Evolutionary conservation across 2,888 invertebrate species (phyloP), one percentile per base, ranked within the genome.

Genomic region (Amorpha juglandis): DNA sequence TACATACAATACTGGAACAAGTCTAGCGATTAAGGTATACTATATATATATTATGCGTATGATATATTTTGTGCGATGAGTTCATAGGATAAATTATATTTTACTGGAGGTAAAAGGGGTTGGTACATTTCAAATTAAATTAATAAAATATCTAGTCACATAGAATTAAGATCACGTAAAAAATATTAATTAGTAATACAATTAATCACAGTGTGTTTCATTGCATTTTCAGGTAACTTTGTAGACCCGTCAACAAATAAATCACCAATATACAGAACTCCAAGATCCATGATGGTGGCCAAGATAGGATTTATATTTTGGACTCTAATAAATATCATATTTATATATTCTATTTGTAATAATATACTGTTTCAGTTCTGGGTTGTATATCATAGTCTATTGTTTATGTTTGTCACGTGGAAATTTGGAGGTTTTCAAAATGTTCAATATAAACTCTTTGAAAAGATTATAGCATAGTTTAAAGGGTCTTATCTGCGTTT

Each of bases 231-330:
- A 92, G 92, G 91, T 70, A 78, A 76, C 51, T 92, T 92, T 71
- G 72, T 85, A 12, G 91, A 92, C 66, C 74, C 82, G 14, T 70
- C 75, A 19, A 76, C 83, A n/a, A 86, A 81, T 45, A 84, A 77
- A 68, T 70, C 81, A 50, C 85, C 88, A 6, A 63, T 73, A 9
- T 78, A 82, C 70, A 78, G 88, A 67, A 63, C 73, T 16, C 80
- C 89, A 14, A 82, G 88, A 58, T 79, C 90, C 0, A 72, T 92
- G 62, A 62, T 72, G 7, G 67, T 73, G 16, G 90, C 92, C 0
- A 86, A 84, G 73, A 58, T 86, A 65, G 95, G 95, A 1, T 93
- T 96, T 53, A 73, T 94, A 27, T 96, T 96, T 79, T 97, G 96
- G 97, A 95, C 95, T 12, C 33, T 92, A 7, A 80, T 96, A 68